A percentile compares a stretch with the other conserved stretches of the same genome.
Evolutionary conservation across 1,140 invertebrate species (phyloP).

Genomic region (Laupala kohalensis): DNA sequence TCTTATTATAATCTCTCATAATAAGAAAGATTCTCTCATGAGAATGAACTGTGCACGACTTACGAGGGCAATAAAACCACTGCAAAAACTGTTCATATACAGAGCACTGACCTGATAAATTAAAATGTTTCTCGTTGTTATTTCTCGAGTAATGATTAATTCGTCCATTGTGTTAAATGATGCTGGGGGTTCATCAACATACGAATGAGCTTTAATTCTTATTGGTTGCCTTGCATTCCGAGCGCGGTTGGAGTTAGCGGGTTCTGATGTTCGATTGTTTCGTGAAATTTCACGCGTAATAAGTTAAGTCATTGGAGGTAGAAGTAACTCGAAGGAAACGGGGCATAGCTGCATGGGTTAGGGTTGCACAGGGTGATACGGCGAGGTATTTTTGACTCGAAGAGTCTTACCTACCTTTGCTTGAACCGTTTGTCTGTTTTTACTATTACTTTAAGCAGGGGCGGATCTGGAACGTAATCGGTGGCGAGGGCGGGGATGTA

Average conservation of each 20-base stretch:
- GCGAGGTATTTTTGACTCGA: no score
- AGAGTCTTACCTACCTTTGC: no score
- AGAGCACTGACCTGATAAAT: background rate
- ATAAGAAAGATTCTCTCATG: background rate
- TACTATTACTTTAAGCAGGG: no score
- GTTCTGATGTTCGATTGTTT: background rate
- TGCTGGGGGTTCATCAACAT: background rate
- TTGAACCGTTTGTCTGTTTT: no score
- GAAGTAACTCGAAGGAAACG: no score
- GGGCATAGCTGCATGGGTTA: no score
- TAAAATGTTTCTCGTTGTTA: background rate
- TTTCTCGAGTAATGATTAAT: background rate
- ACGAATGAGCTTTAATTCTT: background rate
- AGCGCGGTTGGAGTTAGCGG: background rate
- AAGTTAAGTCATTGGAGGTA: background rate
- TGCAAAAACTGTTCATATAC: background rate
- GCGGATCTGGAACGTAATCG: no score
- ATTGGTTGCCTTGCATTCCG: background rate
- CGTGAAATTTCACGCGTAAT: background rate
- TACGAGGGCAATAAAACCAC: background rate
- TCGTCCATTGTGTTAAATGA: background rate
- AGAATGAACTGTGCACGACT: background rate
- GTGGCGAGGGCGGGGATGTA: no score
- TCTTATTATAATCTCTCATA: background rate
- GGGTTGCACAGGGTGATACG: no score